Evolutionary conservation across 2,113 vertebrate genomes (phyloP), one percentile per base, ranked within the genome.

Genomic region (Arizona elegans): DNA sequence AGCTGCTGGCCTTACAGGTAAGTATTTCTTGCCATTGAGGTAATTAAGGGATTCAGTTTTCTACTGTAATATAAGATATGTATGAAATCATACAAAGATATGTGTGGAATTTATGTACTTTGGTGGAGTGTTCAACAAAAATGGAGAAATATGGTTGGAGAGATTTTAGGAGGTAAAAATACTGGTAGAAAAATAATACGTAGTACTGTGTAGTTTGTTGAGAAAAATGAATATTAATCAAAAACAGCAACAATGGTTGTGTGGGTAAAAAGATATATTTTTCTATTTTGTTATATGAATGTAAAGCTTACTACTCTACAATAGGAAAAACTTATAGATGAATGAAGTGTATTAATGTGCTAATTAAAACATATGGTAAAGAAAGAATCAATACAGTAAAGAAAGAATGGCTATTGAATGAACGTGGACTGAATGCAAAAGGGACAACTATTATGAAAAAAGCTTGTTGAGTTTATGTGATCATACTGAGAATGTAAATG

Each of bases 1-100:
- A 96, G 98, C 98, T 0, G 95, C 97, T 9, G 97, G 98, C 90
- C 98, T 98, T 92, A 98, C 98, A 97, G 98, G 98, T 98, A 96
- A 98, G 59, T 56, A 17, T 52, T 86, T 47, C 0, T 2, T 92
- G 65, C 50, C 62, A 59, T 5, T 19, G 15, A 58, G 23, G 53
- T 91, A 94, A 17, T 53, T 56, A 19, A 7, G 87, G 47, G 56
- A 10, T 53, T 87, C 11, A 5, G n/a, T 13, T 53, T 58, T 92
- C 50, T 24, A 1, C 10, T 47, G 50, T 81, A 38, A 55, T 43
- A n/a, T 8, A n/a, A 53, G 50, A 54, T 55, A 8, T 43, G n/a
- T 53, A 70, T 55, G 13, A 33, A 70, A 12, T 33, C 19, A 55
- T 54, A n/a, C 4, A 50, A n/a, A 53, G 50, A 54, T 70, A 4